These are phyloP conservation scores for Ditula angustiorana DNA, from an alignment of 2,888 invertebrate genomes.

Conservation along the genomic window DNA sequence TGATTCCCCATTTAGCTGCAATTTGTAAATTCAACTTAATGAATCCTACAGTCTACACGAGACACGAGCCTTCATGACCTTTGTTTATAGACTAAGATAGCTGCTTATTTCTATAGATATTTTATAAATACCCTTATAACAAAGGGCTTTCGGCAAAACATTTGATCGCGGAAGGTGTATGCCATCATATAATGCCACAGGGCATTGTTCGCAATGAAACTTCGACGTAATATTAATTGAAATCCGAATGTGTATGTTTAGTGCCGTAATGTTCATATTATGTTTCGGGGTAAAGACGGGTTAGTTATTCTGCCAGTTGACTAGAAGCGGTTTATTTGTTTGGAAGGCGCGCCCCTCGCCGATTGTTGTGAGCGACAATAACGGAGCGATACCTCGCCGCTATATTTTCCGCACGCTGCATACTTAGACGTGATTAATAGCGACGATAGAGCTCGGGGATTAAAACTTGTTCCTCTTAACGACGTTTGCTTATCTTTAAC, in stretches of 20 bases:
- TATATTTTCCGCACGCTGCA: slow-evolving; percentile 76
- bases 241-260: slow-evolving; percentile 30
- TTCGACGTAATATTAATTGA: slow-evolving; percentile 35
- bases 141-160: slow-evolving; percentile 16
- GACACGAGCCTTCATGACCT: neutral
- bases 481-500: slow-evolving; percentile 67
- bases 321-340: slow-evolving; percentile 18
- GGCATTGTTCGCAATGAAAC: slow-evolving; percentile 30
- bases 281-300: slow-evolving; percentile 3
- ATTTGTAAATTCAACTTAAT: neutral
- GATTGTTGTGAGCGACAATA: slow-evolving; percentile 83
- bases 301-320: slow-evolving; percentile 13
- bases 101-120: slow-evolving; percentile 22
- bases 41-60: neutral
- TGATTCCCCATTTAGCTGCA: neutral
- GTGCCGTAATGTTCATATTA: slow-evolving; percentile 25
- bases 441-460: slow-evolving; percentile 70
- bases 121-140: slow-evolving; percentile 30
- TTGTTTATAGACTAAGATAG: slow-evolving; percentile 24
- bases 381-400: slow-evolving; percentile 73
- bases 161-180: slow-evolving; percentile 12
- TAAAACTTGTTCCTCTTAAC: slow-evolving; percentile 74
- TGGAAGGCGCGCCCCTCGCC: slow-evolving; percentile 39
- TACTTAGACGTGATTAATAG: slow-evolving; percentile 83
- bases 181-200: slow-evolving; percentile 17